Percentiles rank a stretch among this genome's conserved stretches.
phyloP scores from a whole-genome alignment of 2,797 vertebrate genomes.

The Chelidonichthys spinosus region DNA sequence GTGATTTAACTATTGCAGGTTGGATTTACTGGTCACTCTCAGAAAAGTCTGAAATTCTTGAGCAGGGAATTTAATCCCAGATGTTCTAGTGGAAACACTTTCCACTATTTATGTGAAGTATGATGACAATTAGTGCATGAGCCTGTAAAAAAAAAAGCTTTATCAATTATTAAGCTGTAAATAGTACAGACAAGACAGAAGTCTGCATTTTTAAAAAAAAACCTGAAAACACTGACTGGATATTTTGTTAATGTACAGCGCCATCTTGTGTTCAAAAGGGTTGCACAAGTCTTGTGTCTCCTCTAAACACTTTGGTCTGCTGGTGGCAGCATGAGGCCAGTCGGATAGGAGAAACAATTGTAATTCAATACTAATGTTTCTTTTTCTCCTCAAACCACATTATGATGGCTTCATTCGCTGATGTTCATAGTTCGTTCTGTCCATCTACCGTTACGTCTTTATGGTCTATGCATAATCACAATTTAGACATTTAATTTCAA shows the following conservation, averaged over 20 bases:
- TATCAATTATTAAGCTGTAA: neutral
- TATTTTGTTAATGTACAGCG: conserved; percentile 54
- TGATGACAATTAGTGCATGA: neutral
- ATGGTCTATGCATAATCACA: neutral
- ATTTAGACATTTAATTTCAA: neutral
- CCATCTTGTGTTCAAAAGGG: conserved; percentile 71
- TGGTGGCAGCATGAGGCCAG: conserved; percentile 43
- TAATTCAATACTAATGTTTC: neutral
- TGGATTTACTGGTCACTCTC: neutral
- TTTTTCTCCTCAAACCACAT: neutral
- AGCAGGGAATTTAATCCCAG: neutral
- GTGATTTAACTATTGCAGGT: neutral
- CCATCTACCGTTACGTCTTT: neutral
- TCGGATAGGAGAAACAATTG: neutral
- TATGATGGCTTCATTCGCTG: neutral
- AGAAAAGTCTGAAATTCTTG: neutral
- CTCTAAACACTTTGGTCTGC: conserved; percentile 20
- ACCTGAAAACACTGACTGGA: neutral
- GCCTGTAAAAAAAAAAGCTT: neutral
- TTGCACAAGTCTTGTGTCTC: neutral
- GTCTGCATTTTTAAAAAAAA: conserved; percentile 10
- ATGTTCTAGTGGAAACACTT: neutral
- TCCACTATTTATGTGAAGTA: neutral
- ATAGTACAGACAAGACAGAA: neutral
- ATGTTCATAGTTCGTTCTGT: conserved; percentile 2